Percentiles rank a stretch among this genome's conserved stretches.
phyloP scores from a whole-genome alignment of 2,888 invertebrate genomes.

The Elegia similella region DNA sequence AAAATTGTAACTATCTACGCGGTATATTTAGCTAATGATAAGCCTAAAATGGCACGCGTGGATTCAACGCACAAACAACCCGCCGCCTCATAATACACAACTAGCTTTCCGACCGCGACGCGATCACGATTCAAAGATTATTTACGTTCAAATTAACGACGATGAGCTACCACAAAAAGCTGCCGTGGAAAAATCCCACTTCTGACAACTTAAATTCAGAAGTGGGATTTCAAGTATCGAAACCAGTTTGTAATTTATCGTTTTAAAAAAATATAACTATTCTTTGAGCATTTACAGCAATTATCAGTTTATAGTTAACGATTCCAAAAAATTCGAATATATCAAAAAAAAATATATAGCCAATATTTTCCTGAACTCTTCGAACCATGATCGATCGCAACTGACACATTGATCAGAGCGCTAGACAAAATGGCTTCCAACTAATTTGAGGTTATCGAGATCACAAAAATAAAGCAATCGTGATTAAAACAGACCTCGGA shows the following conservation, averaged over 20 bases:
- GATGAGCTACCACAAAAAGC: too few relatives aligned
- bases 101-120: neutral
- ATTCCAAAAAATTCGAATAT: too few relatives aligned
- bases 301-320: too few relatives aligned
- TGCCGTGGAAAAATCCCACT: too few relatives aligned
- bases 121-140: neutral
- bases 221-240: too few relatives aligned
- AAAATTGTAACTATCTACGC: constrained; percentile 63
- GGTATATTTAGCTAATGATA: constrained; percentile 55
- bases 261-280: too few relatives aligned
- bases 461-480: neutral
- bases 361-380: neutral
- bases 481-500: too few relatives aligned
- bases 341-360: too few relatives aligned
- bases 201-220: too few relatives aligned
- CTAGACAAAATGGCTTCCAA: neutral
- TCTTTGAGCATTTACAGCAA: too few relatives aligned
- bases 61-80: constrained; percentile 51
- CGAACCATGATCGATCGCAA: neutral
- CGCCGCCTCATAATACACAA: constrained; percentile 35
- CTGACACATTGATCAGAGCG: neutral
- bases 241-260: too few relatives aligned
- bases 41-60: constrained; percentile 68
- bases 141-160: neutral
- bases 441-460: neutral